Percentiles rank a stretch among this genome's conserved stretches.
phyloP scores from a whole-genome alignment of 2,797 vertebrate species.

The Amphiprion clarkii region DNA sequence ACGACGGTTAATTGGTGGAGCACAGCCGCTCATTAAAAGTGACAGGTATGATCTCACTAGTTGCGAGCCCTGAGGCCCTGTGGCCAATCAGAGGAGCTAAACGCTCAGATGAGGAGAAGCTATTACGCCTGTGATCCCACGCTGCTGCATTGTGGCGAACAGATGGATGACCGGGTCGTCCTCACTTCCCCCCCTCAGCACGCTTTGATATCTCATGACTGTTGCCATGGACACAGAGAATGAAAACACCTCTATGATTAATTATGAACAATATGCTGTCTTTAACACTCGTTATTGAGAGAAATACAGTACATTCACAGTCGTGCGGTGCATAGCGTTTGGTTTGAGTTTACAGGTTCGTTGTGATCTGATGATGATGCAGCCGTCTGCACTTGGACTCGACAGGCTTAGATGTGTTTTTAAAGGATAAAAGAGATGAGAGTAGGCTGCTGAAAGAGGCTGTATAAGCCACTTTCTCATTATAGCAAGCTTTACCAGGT shows the following conservation, averaged over 20 bases:
- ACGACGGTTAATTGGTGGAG: conserved; percentile 50
- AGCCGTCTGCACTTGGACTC: conserved; percentile 6
- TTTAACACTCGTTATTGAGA: neutral
- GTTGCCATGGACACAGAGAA: conserved; percentile 73
- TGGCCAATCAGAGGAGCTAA: conserved; percentile 51
- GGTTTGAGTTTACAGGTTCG: neutral
- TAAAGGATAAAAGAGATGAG: conserved; percentile 39
- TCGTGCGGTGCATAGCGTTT: neutral
- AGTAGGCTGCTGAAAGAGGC: conserved; percentile 14
- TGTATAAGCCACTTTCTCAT: conserved; percentile 11
- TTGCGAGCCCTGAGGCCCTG: conserved; percentile 33
- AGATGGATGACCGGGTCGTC: conserved; percentile 18
- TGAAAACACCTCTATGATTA: conserved; percentile 52
- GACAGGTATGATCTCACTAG: conserved; percentile 51
- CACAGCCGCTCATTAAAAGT: conserved; percentile 58
- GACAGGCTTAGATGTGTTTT: conserved; percentile 35
- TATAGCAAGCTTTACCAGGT: conserved; percentile 14
- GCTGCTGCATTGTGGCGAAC: conserved; percentile 22
- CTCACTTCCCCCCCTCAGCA: conserved; percentile 10
- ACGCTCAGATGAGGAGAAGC: conserved; percentile 40
- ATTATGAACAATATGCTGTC: conserved; percentile 47
- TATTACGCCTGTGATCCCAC: conserved; percentile 43
- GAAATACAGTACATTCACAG: conserved; percentile 2
- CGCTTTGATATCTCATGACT: conserved; percentile 40
- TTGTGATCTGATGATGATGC: conserved; percentile 19